Evolutionary conservation across 2,113 vertebrate species (phyloP).

Genomic region (Perca flavescens): DNA sequence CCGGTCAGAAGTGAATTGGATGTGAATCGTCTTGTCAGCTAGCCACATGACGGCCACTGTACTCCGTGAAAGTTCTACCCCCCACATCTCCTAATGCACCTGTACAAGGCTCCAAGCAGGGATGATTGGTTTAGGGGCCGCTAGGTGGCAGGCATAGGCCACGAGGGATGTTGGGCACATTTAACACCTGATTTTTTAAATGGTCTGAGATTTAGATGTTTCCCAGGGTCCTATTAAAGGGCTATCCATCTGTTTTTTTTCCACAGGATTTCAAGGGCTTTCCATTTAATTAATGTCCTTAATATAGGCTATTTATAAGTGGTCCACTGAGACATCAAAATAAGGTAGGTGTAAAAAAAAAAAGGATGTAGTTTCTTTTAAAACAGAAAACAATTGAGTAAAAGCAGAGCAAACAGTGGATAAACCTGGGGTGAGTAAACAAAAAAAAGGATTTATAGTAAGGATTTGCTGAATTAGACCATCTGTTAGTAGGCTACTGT

Average conservation of each 20-base stretch:
- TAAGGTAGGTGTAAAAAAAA: neutral
- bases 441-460: neutral
- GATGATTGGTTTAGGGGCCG: constrained; percentile 27
- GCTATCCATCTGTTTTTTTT: neutral
- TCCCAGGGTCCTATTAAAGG: neutral
- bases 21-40: constrained; percentile 19
- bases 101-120: neutral
- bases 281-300: neutral
- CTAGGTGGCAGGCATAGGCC: constrained; percentile 72
- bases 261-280: constrained; percentile 17
- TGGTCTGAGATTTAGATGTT: constrained; percentile 8
- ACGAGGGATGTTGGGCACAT: constrained; percentile 26
- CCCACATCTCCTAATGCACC: neutral
- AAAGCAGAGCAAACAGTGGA: neutral
- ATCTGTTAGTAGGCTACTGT: no score
- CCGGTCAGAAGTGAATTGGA: neutral
- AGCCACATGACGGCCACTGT: neutral
- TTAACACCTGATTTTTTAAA: constrained; percentile 20
- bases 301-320: neutral
- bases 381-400: neutral
- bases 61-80: neutral
- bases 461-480: neutral
- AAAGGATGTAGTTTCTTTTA: neutral
- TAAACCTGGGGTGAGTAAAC: neutral
- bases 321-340: neutral